phyloP scores from a whole-genome alignment of 2,888 invertebrate species.

The Tipula lateralis region DNA sequence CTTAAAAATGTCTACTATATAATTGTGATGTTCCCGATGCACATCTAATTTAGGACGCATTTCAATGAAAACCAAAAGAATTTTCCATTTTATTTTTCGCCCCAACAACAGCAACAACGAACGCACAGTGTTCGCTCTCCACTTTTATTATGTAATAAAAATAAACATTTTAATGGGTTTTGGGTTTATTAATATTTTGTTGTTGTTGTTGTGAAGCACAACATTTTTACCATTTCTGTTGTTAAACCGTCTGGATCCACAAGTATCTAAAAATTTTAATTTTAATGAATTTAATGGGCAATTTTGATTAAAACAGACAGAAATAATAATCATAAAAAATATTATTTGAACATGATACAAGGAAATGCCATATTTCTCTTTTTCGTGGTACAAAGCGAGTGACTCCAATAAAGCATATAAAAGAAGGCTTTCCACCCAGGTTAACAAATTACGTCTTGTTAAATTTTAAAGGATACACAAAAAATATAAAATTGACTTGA shows the following conservation, averaged over 20 bases:
- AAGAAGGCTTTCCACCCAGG: background rate
- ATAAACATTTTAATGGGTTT: background rate
- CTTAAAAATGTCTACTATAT: too few species aligned
- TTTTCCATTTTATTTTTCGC: too few species aligned
- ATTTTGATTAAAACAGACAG: background rate
- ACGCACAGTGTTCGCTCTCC: background rate
- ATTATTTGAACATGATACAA: background rate
- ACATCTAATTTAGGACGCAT: too few species aligned
- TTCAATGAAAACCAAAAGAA: background rate
- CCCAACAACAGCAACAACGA: background rate
- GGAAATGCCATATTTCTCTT: background rate
- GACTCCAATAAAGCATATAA: background rate
- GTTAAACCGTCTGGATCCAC: background rate
- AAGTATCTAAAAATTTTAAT: background rate
- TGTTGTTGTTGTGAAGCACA: background rate
- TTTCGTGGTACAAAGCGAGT: background rate
- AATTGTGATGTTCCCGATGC: too few species aligned
- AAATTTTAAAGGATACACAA: background rate
- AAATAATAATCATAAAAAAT: background rate
- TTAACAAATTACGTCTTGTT: background rate
- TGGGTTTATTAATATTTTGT: background rate
- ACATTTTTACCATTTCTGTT: background rate
- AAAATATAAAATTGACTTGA: background rate
- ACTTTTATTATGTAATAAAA: background rate
- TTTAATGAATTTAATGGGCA: background rate